phyloP scores from a whole-genome alignment of 2,888 invertebrate species.

The Petrolisthes manimaculis region DNA sequence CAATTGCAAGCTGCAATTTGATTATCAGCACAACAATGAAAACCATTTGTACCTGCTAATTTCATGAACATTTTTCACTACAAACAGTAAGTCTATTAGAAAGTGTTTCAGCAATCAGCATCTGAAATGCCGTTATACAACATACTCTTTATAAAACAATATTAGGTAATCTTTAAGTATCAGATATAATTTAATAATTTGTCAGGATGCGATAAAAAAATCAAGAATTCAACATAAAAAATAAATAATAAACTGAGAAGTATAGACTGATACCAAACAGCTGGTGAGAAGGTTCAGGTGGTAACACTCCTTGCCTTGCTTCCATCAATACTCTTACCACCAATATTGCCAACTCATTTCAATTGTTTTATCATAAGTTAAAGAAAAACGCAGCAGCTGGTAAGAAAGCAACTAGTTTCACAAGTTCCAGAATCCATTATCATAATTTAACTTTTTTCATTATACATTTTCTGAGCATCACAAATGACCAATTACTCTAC shows the following conservation, averaged over 20 bases:
- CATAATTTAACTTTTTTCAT: conserved; percentile 11
- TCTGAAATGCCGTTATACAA: conserved; percentile 5
- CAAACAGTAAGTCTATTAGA: conserved; percentile 30
- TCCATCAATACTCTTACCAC: conserved; percentile 35
- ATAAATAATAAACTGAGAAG: too few relatives aligned
- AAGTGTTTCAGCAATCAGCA: conserved; percentile 19
- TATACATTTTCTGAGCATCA: conserved; percentile 32
- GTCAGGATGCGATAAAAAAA: too few relatives aligned
- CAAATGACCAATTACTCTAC: conserved; percentile 24
- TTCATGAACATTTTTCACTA: conserved; percentile 31
- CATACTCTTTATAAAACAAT: conserved; percentile 15
- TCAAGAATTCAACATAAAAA: too few relatives aligned
- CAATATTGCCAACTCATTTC: conserved; percentile 30
- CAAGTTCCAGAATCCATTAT: conserved; percentile 57
- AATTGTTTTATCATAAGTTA: conserved; percentile 1
- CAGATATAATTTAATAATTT: too few relatives aligned
- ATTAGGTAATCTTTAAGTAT: too few relatives aligned
- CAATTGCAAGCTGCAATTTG: conserved; percentile 50
- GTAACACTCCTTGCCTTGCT: conserved; percentile 2
- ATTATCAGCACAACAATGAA: conserved; percentile 52
- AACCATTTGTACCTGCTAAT: conserved; percentile 36
- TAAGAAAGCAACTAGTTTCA: conserved; percentile 34
- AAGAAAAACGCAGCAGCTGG: conserved; percentile 29
- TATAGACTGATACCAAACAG: too few relatives aligned
- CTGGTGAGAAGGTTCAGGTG: neutral